A percentile compares a stretch with the other conserved stretches of the same genome.
Evolutionary conservation across 2,113 vertebrate species (phyloP).

Genomic region (Danio rerio): GRCz12tu NC_133187.1:9251501-9252000

Average conservation of each 20-base stretch:
- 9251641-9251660: conserved; percentile 58
- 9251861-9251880: not conserved
- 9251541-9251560: not conserved
- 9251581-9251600: conserved; percentile 3
- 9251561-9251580: not conserved
- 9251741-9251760: conserved; percentile 30
- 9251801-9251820: not conserved
- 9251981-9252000: not conserved
- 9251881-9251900: too few relatives aligned
- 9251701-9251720: conserved; percentile 50
- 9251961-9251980: conserved; percentile 8
- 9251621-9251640: conserved; percentile 46
- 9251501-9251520: not conserved
- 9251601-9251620: conserved; percentile 46
- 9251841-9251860: not conserved
- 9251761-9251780: conserved; percentile 28
- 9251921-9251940: not conserved
- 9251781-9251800: conserved; percentile 5
- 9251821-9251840: conserved; percentile 5
- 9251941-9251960: not conserved
- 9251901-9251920: too few relatives aligned
- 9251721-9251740: conserved; percentile 50
- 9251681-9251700: conserved; percentile 47
- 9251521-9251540: not conserved
- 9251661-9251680: conserved; percentile 42